phyloP scores from a whole-genome alignment of 2,797 vertebrate genomes.

The Champsocephalus esox region DNA sequence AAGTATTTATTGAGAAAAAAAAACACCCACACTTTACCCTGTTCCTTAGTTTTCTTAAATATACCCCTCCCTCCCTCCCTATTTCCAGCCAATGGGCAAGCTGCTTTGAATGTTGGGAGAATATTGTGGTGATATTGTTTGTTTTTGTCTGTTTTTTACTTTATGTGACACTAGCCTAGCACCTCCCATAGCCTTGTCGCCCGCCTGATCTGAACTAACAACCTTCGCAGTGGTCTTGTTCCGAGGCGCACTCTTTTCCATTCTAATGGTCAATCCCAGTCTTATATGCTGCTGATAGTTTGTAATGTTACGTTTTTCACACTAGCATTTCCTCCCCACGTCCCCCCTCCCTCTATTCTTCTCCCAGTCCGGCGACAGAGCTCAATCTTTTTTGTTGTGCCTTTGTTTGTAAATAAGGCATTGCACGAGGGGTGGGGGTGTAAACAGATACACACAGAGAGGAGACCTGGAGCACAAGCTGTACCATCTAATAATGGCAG shows the following conservation, averaged over 20 bases:
- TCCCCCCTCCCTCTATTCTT: slow-evolving; percentile 14
- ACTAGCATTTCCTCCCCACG: slow-evolving; percentile 48
- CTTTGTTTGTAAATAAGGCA: slow-evolving; percentile 74
- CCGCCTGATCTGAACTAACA: slow-evolving; percentile 64
- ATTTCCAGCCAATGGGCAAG: slow-evolving; percentile 89
- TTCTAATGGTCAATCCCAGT: slow-evolving; percentile 70
- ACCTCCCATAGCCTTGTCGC: slow-evolving; percentile 73
- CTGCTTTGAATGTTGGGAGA: slow-evolving; percentile 92
- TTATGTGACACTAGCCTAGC: slow-evolving; percentile 70
- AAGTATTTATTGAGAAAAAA: slow-evolving; percentile 92
- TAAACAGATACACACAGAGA: slow-evolving; percentile 58
- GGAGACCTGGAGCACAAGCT: slow-evolving; percentile 68
- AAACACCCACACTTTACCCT: slow-evolving; percentile 48
- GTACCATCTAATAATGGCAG: slow-evolving; percentile 76
- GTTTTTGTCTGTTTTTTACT: slow-evolving; percentile 51
- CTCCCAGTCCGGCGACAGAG: slow-evolving; percentile 60
- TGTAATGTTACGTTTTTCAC: slow-evolving; percentile 64
- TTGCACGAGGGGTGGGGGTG: slow-evolving; percentile 54
- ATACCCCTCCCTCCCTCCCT: slow-evolving; percentile 64
- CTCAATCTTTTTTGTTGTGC: slow-evolving; percentile 72
- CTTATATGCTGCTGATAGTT: slow-evolving; percentile 84
- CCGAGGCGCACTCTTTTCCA: slow-evolving; percentile 46
- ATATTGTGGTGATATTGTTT: slow-evolving; percentile 76
- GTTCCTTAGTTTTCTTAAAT: slow-evolving; percentile 53
- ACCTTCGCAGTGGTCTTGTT: slow-evolving; percentile 57